These are phyloP conservation scores for Aviceda subcristata DNA, from an alignment of 2,113 vertebrate species.

Conservation along the genomic window DNA sequence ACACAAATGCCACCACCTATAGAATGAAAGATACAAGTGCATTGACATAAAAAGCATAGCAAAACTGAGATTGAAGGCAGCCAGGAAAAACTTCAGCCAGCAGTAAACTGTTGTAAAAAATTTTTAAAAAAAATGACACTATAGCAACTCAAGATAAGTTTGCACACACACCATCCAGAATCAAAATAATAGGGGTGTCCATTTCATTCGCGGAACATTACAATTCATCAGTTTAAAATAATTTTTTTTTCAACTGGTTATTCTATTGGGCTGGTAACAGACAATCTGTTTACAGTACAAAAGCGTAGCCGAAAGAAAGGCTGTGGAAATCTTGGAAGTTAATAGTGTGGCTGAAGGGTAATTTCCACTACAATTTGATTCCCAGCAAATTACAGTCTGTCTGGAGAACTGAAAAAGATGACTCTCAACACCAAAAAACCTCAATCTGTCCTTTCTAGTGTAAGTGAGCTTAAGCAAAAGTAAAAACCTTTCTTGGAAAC, in stretches of 20 bases:
- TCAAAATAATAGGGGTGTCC: neutral
- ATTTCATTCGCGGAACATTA: neutral
- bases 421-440: neutral
- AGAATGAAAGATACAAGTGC: neutral
- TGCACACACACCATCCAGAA: neutral
- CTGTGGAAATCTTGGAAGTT: neutral
- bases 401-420: neutral
- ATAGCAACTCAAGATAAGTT: neutral
- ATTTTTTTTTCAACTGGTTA: neutral
- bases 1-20: neutral
- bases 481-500: neutral
- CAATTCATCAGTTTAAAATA: neutral
- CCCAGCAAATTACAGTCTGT: neutral
- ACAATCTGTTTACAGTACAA: neutral
- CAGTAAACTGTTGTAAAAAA: neutral
- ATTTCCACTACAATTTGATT: neutral
- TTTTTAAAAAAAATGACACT: fast-evolving
- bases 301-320: neutral
- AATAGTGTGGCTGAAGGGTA: neutral
- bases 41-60: neutral
- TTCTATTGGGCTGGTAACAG: neutral
- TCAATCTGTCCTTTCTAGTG: neutral
- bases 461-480: neutral
- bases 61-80: neutral
- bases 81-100: neutral